phyloP scores from a whole-genome alignment of 2,797 vertebrate species.

The Otolemur crassicaudatus region DNA sequence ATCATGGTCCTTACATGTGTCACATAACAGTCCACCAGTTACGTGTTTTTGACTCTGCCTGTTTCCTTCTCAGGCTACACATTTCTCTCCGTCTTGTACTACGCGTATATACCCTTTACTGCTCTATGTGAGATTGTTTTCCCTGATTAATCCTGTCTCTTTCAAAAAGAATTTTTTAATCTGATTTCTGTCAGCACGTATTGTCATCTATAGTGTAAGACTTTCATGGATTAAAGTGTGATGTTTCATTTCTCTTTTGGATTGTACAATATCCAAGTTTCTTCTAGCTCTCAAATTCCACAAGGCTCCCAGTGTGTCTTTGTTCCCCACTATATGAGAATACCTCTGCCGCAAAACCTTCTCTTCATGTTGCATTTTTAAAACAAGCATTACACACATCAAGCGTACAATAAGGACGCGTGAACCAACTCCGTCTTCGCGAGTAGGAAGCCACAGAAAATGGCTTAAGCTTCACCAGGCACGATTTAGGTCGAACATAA shows the following conservation, averaged over 20 bases:
- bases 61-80: background rate
- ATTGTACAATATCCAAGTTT: background rate
- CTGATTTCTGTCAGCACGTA: background rate
- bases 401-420: background rate
- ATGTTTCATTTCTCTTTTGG: background rate
- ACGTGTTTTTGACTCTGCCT: background rate
- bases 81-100: background rate
- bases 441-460: conserved; percentile 16
- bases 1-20: background rate
- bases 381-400: background rate
- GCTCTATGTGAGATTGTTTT: background rate
- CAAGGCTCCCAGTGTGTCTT: background rate
- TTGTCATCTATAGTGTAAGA: background rate
- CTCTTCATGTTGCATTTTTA: conserved; percentile 7
- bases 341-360: background rate
- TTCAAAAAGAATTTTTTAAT: background rate
- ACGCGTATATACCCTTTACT: background rate
- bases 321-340: background rate
- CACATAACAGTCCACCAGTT: background rate
- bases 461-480: conserved; percentile 38
- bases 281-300: background rate
- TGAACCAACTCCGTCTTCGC: background rate
- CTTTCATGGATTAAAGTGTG: background rate
- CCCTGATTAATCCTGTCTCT: background rate
- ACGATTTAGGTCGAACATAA: conserved; percentile 39